These are phyloP conservation scores for Battus philenor DNA, from an alignment of 1,140 invertebrate genomes.

Conservation along the genomic window DNA sequence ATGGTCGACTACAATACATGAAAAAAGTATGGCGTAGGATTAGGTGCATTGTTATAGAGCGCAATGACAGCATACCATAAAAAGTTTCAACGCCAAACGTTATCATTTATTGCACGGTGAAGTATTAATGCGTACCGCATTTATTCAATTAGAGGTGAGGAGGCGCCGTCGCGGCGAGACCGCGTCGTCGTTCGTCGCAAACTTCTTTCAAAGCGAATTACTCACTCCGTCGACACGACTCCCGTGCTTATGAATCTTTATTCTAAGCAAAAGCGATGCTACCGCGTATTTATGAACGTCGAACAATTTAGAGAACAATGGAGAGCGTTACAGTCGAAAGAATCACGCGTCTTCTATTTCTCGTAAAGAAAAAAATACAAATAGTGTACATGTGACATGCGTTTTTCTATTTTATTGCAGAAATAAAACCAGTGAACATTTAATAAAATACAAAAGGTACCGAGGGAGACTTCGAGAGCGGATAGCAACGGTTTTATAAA, in stretches of 20 bases:
- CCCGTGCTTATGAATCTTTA: conserved; percentile 27
- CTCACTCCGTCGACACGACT: conserved; percentile 26
- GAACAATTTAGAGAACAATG: conserved; percentile 10
- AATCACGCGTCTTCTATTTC: conserved; percentile 2
- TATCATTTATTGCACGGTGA: conserved; percentile 70
- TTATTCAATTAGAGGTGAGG: conserved; percentile 53
- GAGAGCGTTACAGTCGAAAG: conserved; percentile 3
- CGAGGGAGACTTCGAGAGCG: conserved; percentile 29
- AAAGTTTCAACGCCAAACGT: conserved; percentile 71
- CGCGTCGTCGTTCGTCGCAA: conserved; percentile 37
- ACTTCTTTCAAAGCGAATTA: conserved; percentile 42
- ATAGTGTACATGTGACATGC: conserved; percentile 24
- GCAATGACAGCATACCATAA: too few relatives aligned
- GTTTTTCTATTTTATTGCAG: conserved; percentile 25
- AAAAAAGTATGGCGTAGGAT: too few relatives aligned
- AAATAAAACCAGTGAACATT: conserved; percentile 36
- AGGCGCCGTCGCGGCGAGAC: conserved; percentile 50
- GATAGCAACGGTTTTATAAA: conserved; percentile 35
- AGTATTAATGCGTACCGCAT: conserved; percentile 65
- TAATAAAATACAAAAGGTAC: conserved; percentile 43
- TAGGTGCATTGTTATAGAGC: too few relatives aligned
- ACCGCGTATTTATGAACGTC: conserved; percentile 18
- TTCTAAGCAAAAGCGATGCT: conserved; percentile 32
- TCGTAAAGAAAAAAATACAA: conserved; percentile 13
- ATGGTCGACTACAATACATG: too few relatives aligned